phyloP scores from a whole-genome alignment of 2,797 vertebrate species.

The Myotis myotis region DNA sequence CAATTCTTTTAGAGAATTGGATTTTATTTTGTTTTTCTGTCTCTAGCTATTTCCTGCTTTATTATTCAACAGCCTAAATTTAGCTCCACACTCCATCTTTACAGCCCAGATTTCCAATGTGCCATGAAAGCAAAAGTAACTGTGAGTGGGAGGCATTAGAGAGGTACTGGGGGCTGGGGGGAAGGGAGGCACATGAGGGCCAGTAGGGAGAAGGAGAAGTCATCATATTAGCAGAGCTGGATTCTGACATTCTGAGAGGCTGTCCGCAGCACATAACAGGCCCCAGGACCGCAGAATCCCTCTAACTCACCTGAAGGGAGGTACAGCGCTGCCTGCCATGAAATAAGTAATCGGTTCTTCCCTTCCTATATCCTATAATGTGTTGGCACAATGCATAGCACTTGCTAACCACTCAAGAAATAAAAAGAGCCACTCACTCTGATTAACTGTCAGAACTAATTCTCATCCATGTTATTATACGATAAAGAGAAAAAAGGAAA shows the following conservation, averaged over 20 bases:
- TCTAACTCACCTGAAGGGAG: neutral
- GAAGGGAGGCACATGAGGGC: neutral
- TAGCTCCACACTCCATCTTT: neutral
- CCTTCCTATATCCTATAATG: neutral
- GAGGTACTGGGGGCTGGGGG: neutral
- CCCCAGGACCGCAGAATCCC: neutral
- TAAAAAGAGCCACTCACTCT: constrained; percentile 67
- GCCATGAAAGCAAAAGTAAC: neutral
- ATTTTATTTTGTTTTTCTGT: neutral
- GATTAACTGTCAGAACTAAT: constrained; percentile 75
- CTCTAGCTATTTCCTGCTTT: neutral
- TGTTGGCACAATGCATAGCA: constrained; percentile 52
- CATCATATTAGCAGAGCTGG: neutral
- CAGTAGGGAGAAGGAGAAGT: neutral
- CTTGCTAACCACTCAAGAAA: constrained; percentile 66
- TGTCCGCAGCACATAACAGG: neutral
- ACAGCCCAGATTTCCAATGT: neutral
- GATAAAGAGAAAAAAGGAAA: constrained; percentile 49
- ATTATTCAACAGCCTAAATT: constrained; percentile 18
- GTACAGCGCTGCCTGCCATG: neutral
- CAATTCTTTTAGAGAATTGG: neutral
- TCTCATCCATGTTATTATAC: constrained; percentile 69
- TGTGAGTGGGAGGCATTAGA: neutral
- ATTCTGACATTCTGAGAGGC: neutral
- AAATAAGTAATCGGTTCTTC: neutral